These are phyloP conservation scores for Drosophila erecta DNA, from an alignment of 1,140 invertebrate genomes.

Conservation along the genomic window DNA sequence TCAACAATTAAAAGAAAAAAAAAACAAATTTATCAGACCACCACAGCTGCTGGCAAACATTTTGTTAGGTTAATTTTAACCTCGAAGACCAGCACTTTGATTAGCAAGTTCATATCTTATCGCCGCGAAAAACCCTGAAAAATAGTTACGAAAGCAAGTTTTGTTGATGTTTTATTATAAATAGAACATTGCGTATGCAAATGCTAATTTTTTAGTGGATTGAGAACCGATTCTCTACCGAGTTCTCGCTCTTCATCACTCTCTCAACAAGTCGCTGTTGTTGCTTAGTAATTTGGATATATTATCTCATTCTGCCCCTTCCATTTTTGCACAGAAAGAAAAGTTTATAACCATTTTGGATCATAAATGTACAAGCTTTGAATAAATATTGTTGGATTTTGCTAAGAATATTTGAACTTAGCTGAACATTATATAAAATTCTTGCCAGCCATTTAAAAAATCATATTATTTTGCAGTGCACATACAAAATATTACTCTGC, in stretches of 20 bases:
- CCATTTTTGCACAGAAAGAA: conserved; percentile 22
- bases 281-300: conserved; percentile 69
- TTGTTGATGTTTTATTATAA: conserved; percentile 77
- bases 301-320: conserved; percentile 70
- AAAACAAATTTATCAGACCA: neutral
- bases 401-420: too few species aligned
- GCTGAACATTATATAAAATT: too few species aligned
- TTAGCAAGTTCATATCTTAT: conserved; percentile 40
- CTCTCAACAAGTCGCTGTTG: conserved; percentile 75
- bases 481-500: conserved; percentile 15
- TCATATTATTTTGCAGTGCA: neutral
- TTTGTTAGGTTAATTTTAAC: conserved; percentile 29
- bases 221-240: conserved; percentile 7
- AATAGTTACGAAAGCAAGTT: conserved; percentile 70
- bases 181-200: conserved; percentile 84
- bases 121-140: conserved; percentile 26
- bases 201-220: conserved; percentile 63
- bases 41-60: conserved; percentile 48
- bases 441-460: neutral
- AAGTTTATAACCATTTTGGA: neutral
- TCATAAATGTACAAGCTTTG: too few species aligned
- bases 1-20: conserved; percentile 51
- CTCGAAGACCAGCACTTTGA: conserved; percentile 13
- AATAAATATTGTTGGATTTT: neutral
- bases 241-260: conserved; percentile 1